Conservation (phyloP, 2,113 vertebrate species). For the Myotis lucifugus region DNA sequence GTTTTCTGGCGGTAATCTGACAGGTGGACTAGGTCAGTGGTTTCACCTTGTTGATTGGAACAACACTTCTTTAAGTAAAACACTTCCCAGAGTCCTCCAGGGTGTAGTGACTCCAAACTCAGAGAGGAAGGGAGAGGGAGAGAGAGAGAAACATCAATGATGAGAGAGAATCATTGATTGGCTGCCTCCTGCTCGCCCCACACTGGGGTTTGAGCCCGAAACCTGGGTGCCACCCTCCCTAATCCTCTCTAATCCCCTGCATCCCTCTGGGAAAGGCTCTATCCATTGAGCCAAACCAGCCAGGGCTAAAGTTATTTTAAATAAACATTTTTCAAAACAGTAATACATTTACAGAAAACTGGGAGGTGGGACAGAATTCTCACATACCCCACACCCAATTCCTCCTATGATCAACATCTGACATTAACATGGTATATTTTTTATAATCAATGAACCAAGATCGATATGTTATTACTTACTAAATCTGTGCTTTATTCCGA, state of each 20-base stretch:
- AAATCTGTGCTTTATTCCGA: neutral
- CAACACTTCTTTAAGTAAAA: neutral
- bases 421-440: neutral
- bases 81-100: neutral
- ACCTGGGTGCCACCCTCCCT: too few species aligned
- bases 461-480: neutral
- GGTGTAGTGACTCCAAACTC: neutral
- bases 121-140: too few species aligned
- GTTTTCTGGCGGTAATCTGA: neutral
- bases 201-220: too few species aligned
- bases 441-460: neutral
- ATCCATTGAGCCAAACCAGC: too few species aligned
- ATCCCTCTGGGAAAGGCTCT: too few species aligned
- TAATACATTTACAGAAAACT: neutral
- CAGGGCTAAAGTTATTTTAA: neutral
- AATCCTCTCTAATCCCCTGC: too few species aligned
- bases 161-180: too few species aligned
- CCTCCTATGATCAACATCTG: neutral
- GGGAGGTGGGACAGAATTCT: neutral
- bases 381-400: neutral
- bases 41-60: neutral
- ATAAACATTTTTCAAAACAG: neutral
- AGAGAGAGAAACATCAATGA: too few species aligned
- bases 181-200: too few species aligned
- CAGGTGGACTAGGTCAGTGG: neutral